Evolutionary conservation across 2,888 invertebrate species (phyloP).

Genomic region (Drosophila recens): DNA sequence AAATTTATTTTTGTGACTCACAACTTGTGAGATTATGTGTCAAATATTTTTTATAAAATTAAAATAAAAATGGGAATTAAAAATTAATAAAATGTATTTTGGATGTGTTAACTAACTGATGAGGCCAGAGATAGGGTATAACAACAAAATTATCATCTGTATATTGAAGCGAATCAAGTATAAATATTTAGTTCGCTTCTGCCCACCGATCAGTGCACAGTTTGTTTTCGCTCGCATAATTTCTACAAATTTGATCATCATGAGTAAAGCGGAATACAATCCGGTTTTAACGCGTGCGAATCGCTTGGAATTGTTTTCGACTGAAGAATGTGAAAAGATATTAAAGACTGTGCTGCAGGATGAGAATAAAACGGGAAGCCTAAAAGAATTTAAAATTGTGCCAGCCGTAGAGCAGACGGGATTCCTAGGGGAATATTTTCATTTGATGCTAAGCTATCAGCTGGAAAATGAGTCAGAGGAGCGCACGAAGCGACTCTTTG

Average conservation of each 20-base stretch:
- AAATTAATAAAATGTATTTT: too few relatives aligned
- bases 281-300: conserved; percentile 53
- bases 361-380: conserved; percentile 39
- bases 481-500: conserved; percentile 64
- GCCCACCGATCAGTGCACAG: conserved; percentile 1
- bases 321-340: conserved; percentile 67
- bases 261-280: conserved; percentile 43
- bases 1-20: neutral
- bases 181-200: conserved; percentile 35
- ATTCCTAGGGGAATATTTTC: conserved; percentile 81
- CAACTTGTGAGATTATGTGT: too few relatives aligned
- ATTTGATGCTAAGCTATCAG: conserved; percentile 67
- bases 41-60: too few relatives aligned
- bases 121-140: conserved; percentile 10
- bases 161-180: neutral
- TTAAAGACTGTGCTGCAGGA: conserved; percentile 59
- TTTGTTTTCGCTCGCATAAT: neutral
- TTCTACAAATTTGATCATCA: conserved; percentile 4
- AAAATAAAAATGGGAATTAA: neutral
- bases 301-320: conserved; percentile 63
- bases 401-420: conserved; percentile 72
- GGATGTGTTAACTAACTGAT: too few relatives aligned
- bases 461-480: conserved; percentile 43
- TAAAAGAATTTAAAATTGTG: conserved; percentile 58
- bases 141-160: neutral